Evolutionary conservation across 2,113 vertebrate species (phyloP).

Genomic region (Xyliphius kryptos): DNA sequence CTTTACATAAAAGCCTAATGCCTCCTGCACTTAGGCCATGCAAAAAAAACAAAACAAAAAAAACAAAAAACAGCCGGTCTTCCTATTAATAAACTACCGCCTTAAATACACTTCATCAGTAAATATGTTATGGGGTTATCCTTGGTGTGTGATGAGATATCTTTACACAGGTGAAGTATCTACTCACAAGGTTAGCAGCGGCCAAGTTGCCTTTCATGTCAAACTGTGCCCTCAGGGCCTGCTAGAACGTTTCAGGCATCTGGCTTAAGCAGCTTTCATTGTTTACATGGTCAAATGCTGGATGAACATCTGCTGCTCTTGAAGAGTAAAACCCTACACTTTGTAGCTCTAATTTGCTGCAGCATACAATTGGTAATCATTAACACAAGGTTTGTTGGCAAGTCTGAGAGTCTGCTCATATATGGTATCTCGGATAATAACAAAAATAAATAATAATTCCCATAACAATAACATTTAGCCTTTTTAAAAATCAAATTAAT

Average conservation of each 20-base stretch:
- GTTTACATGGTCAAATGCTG: slow-evolving; percentile 38
- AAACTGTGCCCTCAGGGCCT: slow-evolving; percentile 34
- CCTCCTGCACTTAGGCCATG: too few relatives aligned
- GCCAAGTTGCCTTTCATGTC: slow-evolving; percentile 28
- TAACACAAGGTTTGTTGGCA: slow-evolving; percentile 2
- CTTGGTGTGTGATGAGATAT: slow-evolving; percentile 31
- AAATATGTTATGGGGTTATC: too few relatives aligned
- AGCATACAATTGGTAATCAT: slow-evolving; percentile 26
- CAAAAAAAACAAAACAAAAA: too few relatives aligned
- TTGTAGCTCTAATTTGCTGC: slow-evolving; percentile 19
- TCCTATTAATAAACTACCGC: too few relatives aligned
- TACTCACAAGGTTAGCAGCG: slow-evolving; percentile 17
- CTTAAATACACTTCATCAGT: too few relatives aligned
- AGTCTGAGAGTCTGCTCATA: neutral
- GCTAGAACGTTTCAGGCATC: slow-evolving; percentile 32
- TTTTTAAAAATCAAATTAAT: too few relatives aligned
- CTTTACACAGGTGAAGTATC: slow-evolving; percentile 32
- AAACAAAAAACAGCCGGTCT: too few relatives aligned
- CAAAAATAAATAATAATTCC: neutral
- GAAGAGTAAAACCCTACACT: slow-evolving; percentile 17
- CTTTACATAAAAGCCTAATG: neutral
- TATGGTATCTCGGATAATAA: neutral
- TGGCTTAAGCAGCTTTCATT: slow-evolving; percentile 35
- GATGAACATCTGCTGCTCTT: slow-evolving; percentile 39
- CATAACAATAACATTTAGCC: too few relatives aligned